Base-by-base conservation (phyloP, 2,797 vertebrate species). In the Rhincodon typus region DNA sequence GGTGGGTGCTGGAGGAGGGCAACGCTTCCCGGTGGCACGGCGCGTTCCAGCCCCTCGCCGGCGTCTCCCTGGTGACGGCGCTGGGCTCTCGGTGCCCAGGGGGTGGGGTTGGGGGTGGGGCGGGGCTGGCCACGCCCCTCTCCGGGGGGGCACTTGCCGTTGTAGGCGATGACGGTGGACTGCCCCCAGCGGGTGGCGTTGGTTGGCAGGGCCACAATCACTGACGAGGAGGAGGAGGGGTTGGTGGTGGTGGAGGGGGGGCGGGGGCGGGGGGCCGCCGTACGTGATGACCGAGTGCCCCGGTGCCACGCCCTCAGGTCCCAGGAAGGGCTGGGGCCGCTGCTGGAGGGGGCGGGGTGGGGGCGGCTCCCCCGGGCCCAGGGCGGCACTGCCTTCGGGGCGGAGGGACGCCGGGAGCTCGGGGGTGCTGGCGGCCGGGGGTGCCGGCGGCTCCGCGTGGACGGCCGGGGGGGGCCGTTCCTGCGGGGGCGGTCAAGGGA, bases 271-370 rank as follows among this genome's bases (percentile, higher is more conserved):
- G 0, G 98, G 97, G 30, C 98, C 98, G 42, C 98, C 98, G 77
- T 98, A 99, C 74, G 98, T 97, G 95, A 99, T 99, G 96, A 99
- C 99, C 91, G 97, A 98, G 62, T 98, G 98, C 90, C 97, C 97
- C 53, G 94, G 95, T 0, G 25, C 0, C 30, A 3, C 25, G 1
- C 3, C 53, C 42, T 25, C 42, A 23, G 84, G n/a, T n/a, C 34
- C 4, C 12, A n/a, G 19, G 79, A 84, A 23, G 79, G 38, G n/a
- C 4, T 15, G 27, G 15, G n/a, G 3, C 15, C n/a, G 3, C 13
- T 3, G 79, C 34, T 57, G 79, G 13, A 1, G 77, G 77, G 4
- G 77, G 77, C 23, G 74, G 34, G 7, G 12, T 12, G 77, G 34
- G n/a, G 79, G 38, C 0, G 38, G 70, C 70, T 8, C 27, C 0